Evolutionary conservation across 2,888 invertebrate genomes (phyloP).

Genomic region (Steromphala cineraria): DNA sequence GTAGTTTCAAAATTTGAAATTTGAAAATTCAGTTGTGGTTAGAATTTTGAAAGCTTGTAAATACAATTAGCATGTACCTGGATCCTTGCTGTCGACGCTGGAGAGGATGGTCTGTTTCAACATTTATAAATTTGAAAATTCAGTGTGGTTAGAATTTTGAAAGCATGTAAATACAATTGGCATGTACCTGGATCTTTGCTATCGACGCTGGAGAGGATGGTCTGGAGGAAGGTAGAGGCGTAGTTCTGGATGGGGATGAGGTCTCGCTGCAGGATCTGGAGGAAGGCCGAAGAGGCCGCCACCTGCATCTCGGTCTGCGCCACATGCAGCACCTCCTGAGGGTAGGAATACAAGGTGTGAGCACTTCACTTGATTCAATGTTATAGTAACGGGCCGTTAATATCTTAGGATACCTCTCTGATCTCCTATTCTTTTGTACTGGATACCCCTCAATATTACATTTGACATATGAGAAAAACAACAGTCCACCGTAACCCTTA

Average conservation of each 20-base stretch:
- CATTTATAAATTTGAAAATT: too few species aligned
- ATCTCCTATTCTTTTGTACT: too few species aligned
- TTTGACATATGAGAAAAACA: too few species aligned
- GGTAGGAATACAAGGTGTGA: background rate
- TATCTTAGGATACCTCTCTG: too few species aligned
- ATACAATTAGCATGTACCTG: conserved; percentile 75
- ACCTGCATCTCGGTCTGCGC: conserved; percentile 72
- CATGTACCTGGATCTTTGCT: conserved; percentile 79
- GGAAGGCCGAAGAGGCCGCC: conserved; percentile 72
- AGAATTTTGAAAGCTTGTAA: too few species aligned
- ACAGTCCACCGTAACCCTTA: too few species aligned
- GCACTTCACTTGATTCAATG: background rate
- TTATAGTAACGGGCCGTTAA: too few species aligned
- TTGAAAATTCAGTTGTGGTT: too few species aligned
- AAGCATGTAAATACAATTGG: background rate
- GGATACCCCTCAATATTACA: too few species aligned
- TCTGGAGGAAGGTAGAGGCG: conserved; percentile 80
- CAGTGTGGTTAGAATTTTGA: too few species aligned
- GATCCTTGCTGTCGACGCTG: conserved; percentile 79
- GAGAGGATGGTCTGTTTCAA: conserved; percentile 79
- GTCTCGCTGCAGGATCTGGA: conserved; percentile 72
- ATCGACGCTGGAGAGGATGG: conserved; percentile 79
- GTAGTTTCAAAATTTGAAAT: too few species aligned
- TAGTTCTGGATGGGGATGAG: conserved; percentile 77
- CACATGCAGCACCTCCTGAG: conserved; percentile 73